Evolutionary conservation across 2,797 vertebrate species (phyloP), one percentile per base, ranked within the genome.

Genomic region (Erethizon dorsatum): DNA sequence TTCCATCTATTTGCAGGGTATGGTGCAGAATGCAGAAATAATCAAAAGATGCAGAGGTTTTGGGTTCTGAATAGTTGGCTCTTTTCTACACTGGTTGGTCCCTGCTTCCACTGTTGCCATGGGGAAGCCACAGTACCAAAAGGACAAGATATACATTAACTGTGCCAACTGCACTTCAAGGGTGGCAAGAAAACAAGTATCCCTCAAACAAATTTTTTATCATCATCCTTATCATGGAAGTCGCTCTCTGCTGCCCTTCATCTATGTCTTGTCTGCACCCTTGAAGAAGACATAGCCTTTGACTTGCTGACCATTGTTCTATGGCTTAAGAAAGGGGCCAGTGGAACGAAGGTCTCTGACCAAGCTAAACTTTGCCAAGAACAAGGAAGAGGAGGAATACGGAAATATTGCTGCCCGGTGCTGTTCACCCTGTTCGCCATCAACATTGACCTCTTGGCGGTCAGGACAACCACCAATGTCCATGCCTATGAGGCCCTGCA

Each of bases 371-470:
- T 65, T 50, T 84, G 28, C 45, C 59, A 84, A 22, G 83, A 84
- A 63, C 9, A 63, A 83, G 26, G n/a, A 50, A n/a, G 45, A 41
- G 56, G 41, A 83, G 56, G 41, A 83, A 31, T 83, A 99, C 99
- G 99, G 89, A 99, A 99, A 97, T 99, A 99, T 97, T 99, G 99
- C 98, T 99, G 99, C 94, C 99, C 99, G 0, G 99, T 99, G 85
- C 99, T 99, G 33, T 99, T 99, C 98, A 99, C 98, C 4, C 99
- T 99, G 52, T 99, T 99, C 98, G 99, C 99, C 57, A 99, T 99
- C 98, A 99, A 99, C 92, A 99, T 99, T 54, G 99, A 99, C 98
- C 99, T 99, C 0, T 99, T 99, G 95, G 97, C 99, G 94, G 99
- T 99, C 98, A 99, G 98, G 98, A 99, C 99, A 83, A 99, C 99